Conservation (phyloP, 2,888 invertebrate genomes). For the Hyles lineata region DNA sequence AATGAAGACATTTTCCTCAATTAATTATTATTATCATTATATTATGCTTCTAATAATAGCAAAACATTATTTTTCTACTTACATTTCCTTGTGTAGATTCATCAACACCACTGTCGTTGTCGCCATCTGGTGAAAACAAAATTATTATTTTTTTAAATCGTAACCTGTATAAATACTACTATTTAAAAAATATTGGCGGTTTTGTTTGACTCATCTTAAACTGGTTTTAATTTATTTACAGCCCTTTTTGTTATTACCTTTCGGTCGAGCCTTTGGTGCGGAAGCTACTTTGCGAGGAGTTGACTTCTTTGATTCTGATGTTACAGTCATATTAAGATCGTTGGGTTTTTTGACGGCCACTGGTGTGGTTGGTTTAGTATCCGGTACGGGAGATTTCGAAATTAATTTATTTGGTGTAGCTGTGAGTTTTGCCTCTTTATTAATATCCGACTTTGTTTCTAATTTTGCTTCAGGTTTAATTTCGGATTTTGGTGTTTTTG, state of each 20-base stretch:
- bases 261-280: slow-evolving; percentile 73
- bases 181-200: slow-evolving; percentile 12
- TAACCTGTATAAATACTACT: not conserved
- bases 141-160: not conserved
- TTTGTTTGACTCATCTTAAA: slow-evolving; percentile 66
- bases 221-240: not conserved
- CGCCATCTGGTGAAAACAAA: slow-evolving; percentile 87
- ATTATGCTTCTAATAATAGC: slow-evolving; percentile 1
- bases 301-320: slow-evolving; percentile 67
- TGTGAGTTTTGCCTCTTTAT: slow-evolving; percentile 52
- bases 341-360: slow-evolving; percentile 70
- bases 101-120: slow-evolving; percentile 93
- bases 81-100: slow-evolving; percentile 93
- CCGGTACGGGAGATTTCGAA: slow-evolving; percentile 64
- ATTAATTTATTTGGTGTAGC: slow-evolving; percentile 58
- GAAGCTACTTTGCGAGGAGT: slow-evolving; percentile 75
- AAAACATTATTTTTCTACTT: slow-evolving; percentile 64
- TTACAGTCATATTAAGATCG: slow-evolving; percentile 66
- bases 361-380: slow-evolving; percentile 59
- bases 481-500: slow-evolving; percentile 73
- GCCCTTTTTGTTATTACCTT: slow-evolving; percentile 65
- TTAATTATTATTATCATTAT: not conserved
- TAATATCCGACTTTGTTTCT: slow-evolving; percentile 44
- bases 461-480: slow-evolving; percentile 54
- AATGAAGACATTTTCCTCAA: slow-evolving; percentile 1